Base-by-base conservation (phyloP, 2,113 vertebrate genomes). In the Oryzias curvinotus region DNA sequence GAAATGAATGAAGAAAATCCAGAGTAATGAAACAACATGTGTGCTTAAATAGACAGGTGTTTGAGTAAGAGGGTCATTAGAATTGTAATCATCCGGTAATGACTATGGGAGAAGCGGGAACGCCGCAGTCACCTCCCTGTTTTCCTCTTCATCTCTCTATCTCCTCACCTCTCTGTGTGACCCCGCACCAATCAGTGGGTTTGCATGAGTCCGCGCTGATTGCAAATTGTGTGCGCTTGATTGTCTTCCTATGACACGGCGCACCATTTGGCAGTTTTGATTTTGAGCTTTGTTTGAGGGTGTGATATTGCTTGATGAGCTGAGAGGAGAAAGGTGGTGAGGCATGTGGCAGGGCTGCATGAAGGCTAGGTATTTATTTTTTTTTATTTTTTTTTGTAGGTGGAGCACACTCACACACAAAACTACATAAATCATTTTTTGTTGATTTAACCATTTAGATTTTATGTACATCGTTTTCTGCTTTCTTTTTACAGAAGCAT, bases 1-100 rank as follows among this genome's bases (percentile, higher is more conserved):
- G 18, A 50, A 45, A 7, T 57, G 15, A 69, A 62, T 17, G 44
- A 44, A 45, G 18, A 30, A 36, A 50, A 65, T 57, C 15, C 30
- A 41, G 23, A 46, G 49, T 48, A 26, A 49, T 44, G 12, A 50
- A 43, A 67, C 4, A 0, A 28, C 65, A 52, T 73, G 75, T 67
- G 46, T 71, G 52, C 76, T 36, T 62, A 49, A 68, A 75, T 21
- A 82, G 82, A 82, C 82, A 90, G 86, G 79, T 88, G 85, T 79
- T 74, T 28, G 68, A 73, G 62, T 83, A 72, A 64, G 73, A 57
- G 84, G 81, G 73, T 84, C 68, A 73, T 87, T 88, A 85, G 51
- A 71, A 19, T 50, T 65, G 25, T 83, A 83, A 88, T 86, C 72
- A 84, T 60, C 75, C 46, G 43, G 66, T 86, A 82, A 84, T 69